Conservation (phyloP, 2,888 invertebrate species). For the Venusia cambrica region DNA sequence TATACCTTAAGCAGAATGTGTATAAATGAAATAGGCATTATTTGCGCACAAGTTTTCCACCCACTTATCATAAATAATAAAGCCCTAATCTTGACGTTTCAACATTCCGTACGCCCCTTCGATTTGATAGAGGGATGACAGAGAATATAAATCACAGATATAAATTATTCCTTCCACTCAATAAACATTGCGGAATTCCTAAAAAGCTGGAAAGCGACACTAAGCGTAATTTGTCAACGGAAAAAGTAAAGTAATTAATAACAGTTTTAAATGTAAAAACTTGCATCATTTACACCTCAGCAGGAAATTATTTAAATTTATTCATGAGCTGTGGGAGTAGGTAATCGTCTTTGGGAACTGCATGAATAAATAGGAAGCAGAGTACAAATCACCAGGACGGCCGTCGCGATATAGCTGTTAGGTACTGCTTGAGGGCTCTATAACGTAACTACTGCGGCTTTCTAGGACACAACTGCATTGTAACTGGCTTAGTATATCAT, state of each 20-base stretch:
- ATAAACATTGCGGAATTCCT: constrained; percentile 17
- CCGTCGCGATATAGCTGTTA: constrained; percentile 39
- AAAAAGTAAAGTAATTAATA: constrained; percentile 65
- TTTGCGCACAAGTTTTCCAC: constrained; percentile 29
- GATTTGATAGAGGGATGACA: constrained; percentile 6
- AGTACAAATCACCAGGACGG: constrained; percentile 64
- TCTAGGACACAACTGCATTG: no score
- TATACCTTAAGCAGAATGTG: constrained; percentile 31
- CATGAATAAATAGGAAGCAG: constrained; percentile 74
- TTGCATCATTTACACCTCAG: constrained; percentile 75
- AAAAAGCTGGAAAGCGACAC: constrained; percentile 25
- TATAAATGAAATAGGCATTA: constrained; percentile 34
- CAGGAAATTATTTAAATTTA: constrained; percentile 73
- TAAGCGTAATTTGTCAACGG: constrained; percentile 50
- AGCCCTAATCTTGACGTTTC: constrained; percentile 14
- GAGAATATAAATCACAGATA: constrained; percentile 11
- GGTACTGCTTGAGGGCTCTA: constrained; percentile 15
- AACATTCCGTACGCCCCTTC: background rate
- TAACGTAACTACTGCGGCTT: constrained; percentile 12
- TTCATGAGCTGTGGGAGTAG: constrained; percentile 70
- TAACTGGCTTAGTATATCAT: no score
- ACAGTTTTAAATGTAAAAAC: constrained; percentile 73
- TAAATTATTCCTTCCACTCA: constrained; percentile 14
- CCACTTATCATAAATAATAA: constrained; percentile 30
- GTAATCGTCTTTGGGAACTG: constrained; percentile 71